A percentile compares a stretch with the other conserved stretches of the same genome.
Evolutionary conservation across 2,797 vertebrate genomes (phyloP).

Genomic region (Pangasius mekongensis): DNA sequence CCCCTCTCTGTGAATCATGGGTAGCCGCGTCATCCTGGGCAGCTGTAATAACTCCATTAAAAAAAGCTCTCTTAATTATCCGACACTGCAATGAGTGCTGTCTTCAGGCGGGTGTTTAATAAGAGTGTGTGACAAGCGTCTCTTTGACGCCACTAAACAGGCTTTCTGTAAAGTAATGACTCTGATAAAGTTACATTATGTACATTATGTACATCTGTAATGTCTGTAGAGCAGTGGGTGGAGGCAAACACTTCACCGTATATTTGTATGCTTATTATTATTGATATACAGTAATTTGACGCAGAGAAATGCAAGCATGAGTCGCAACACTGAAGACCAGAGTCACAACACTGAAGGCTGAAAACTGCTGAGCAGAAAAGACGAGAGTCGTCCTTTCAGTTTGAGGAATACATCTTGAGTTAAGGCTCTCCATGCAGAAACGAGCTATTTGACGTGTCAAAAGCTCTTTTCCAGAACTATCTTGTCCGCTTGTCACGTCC

Average conservation of each 20-base stretch:
- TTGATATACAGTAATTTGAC: slow-evolving; percentile 9
- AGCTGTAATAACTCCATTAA: slow-evolving; percentile 64
- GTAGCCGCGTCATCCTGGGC: slow-evolving; percentile 53
- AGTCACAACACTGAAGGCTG: not conserved
- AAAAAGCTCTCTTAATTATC: slow-evolving; percentile 63
- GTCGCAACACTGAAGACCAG: too few relatives aligned
- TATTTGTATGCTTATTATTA: slow-evolving; percentile 11
- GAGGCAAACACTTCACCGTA: slow-evolving; percentile 26
- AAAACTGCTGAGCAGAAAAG: not conserved
- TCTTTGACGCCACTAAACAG: slow-evolving; percentile 53
- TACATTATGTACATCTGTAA: slow-evolving; percentile 49
- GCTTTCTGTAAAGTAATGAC: slow-evolving; percentile 53
- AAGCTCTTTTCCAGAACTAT: not conserved
- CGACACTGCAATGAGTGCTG: slow-evolving; percentile 52
- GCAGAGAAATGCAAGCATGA: slow-evolving; percentile 17
- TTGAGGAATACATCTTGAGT: not conserved
- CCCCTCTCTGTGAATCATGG: slow-evolving; percentile 44
- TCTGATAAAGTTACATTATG: slow-evolving; percentile 48
- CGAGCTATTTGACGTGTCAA: slow-evolving; percentile 2
- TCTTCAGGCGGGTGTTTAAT: slow-evolving; percentile 58
- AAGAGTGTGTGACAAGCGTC: slow-evolving; percentile 46
- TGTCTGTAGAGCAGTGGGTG: slow-evolving; percentile 10
- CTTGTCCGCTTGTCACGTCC: not conserved
- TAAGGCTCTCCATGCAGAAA: not conserved
- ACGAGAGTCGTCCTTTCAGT: not conserved